Conservation (phyloP, 2,888 invertebrate genomes). For the Chorisops tibialis region DNA sequence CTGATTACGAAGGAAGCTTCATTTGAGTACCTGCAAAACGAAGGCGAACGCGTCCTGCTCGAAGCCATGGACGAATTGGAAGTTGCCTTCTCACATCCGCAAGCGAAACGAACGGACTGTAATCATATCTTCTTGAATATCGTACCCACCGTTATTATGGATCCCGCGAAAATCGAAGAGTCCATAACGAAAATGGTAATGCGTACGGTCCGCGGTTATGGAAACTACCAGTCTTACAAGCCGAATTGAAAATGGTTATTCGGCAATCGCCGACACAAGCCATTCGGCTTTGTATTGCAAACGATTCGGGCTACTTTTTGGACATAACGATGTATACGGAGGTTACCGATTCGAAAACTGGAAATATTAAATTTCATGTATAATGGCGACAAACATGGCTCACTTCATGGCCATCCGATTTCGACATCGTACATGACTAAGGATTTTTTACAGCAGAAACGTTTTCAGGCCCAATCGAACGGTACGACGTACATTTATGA, state of each 20-base stretch:
- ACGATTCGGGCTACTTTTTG: conserved; percentile 95
- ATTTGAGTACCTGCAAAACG: conserved; percentile 96
- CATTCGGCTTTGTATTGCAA: conserved; percentile 87
- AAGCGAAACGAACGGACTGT: conserved; percentile 90
- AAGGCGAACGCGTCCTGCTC: conserved; percentile 89
- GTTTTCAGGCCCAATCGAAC: conserved; percentile 63
- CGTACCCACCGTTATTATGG: conserved; percentile 97
- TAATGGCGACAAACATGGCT: conserved; percentile 84
- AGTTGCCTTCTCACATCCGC: conserved; percentile 92
- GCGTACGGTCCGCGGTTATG: conserved; percentile 93
- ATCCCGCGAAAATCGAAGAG: conserved; percentile 93
- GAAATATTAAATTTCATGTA: conserved; percentile 87
- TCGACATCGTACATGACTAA: conserved; percentile 96
- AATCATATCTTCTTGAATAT: conserved; percentile 99
- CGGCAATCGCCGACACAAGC: conserved; percentile 79
- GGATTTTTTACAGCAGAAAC: conserved; percentile 93
- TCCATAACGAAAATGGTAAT: conserved; percentile 95
- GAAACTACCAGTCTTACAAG: conserved; percentile 94
- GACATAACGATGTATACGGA: conserved; percentile 94
- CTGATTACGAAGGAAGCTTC: conserved; percentile 97
- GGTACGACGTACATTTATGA: conserved; percentile 75
- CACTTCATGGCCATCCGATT: conserved; percentile 88
- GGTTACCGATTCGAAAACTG: conserved; percentile 77
- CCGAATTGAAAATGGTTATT: conserved; percentile 92
- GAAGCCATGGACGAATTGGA: conserved; percentile 98